phyloP scores from a whole-genome alignment of 1,140 invertebrate species.

The Amyelois transitella region DNA sequence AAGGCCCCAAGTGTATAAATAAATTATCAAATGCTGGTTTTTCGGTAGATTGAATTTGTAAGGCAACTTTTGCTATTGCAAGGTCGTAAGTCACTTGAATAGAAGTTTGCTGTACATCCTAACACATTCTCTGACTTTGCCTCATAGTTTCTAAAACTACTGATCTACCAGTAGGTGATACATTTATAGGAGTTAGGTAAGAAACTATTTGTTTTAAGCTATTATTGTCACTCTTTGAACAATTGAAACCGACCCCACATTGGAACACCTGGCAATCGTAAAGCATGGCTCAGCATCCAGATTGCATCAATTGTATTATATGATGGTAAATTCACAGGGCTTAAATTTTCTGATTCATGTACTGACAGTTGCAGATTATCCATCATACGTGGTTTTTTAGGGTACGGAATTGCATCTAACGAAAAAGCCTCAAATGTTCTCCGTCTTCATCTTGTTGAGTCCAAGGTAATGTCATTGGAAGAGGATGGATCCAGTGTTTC shows the following conservation, averaged over 20 bases:
- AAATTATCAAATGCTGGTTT: conserved; percentile 46
- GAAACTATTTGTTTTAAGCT: conserved; percentile 30
- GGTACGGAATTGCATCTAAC: conserved; percentile 13
- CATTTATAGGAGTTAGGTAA: conserved; percentile 52
- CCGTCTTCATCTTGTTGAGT: conserved; percentile 11
- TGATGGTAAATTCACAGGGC: conserved; percentile 13
- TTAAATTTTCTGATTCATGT: conserved; percentile 11
- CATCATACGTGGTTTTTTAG: conserved; percentile 22
- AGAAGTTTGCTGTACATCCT: conserved; percentile 14
- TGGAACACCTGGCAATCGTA: conserved; percentile 14
- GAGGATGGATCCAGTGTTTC: neutral
- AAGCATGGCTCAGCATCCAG: conserved; percentile 25
- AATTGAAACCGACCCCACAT: conserved; percentile 47
- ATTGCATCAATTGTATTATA: conserved; percentile 19
- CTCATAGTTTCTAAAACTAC: conserved; percentile 52
- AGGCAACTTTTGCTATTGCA: conserved; percentile 51
- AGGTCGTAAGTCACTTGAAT: conserved; percentile 54
- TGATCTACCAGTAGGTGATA: conserved; percentile 37
- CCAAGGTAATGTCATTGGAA: neutral
- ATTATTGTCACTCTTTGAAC: conserved; percentile 19
- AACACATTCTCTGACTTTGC: conserved; percentile 20
- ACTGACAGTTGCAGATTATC: conserved; percentile 5
- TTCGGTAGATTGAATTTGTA: conserved; percentile 49
- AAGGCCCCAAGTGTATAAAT: conserved; percentile 68
- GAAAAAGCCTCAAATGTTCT: conserved; percentile 17